Percentiles rank a stretch among this genome's conserved stretches.
Evolutionary conservation across 2,113 vertebrate genomes (phyloP).

Genomic region (Condylura cristata): DNA sequence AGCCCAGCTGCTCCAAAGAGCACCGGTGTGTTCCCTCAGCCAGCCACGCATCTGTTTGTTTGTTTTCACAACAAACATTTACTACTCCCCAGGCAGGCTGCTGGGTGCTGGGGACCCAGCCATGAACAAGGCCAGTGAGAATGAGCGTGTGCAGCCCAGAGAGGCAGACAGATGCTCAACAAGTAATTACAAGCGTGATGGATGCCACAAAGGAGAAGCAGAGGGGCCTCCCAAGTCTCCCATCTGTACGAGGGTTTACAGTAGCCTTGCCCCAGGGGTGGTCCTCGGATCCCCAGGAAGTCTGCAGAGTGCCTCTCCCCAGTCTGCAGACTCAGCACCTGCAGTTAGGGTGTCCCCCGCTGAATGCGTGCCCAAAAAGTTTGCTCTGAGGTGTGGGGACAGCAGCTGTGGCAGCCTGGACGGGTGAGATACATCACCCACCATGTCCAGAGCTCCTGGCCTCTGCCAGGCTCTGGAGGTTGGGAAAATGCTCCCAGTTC

Average conservation of each 20-base stretch:
- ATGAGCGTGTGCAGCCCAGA: slow-evolving; percentile 46
- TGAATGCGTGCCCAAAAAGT: not conserved
- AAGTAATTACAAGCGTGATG: slow-evolving; percentile 74
- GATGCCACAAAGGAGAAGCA: slow-evolving; percentile 50
- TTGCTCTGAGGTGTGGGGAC: not conserved
- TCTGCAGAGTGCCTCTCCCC: not conserved
- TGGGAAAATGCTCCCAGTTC: not conserved
- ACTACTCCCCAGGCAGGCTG: slow-evolving; percentile 74
- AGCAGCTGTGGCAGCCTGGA: not conserved
- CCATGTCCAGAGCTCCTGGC: not conserved
- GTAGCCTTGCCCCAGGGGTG: not conserved
- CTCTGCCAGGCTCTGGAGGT: not conserved
- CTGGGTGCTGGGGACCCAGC: slow-evolving; percentile 69
- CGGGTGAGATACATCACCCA: not conserved
- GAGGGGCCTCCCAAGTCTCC: not conserved
- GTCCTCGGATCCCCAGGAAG: not conserved
- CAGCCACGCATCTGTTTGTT: slow-evolving; percentile 63
- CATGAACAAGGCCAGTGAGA: slow-evolving; percentile 68
- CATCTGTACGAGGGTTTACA: not conserved
- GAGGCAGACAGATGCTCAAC: slow-evolving; percentile 76
- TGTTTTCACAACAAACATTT: slow-evolving; percentile 70
- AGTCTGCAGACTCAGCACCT: not conserved
- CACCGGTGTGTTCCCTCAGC: not conserved
- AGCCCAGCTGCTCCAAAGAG: slow-evolving; percentile 49
- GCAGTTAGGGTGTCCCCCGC: not conserved